These are phyloP conservation scores for Hemichromis elongatus DNA, from an alignment of 2,113 vertebrate species.

Conservation along the genomic window DNA sequence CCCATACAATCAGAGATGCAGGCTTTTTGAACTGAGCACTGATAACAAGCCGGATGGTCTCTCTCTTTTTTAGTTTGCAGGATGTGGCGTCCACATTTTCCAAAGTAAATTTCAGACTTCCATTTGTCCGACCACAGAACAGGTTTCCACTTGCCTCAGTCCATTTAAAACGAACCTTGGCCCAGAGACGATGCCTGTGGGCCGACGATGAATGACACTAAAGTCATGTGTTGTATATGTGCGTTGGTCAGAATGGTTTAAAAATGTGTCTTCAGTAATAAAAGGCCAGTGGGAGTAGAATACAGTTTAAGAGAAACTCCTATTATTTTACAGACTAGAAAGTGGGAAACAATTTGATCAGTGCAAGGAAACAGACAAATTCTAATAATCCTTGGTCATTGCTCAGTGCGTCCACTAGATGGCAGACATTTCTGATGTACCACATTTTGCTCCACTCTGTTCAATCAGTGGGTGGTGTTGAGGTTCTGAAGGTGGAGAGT, in stretches of 20 bases:
- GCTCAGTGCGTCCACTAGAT: constrained; percentile 37
- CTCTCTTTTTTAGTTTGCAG: neutral
- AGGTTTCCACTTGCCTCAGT: neutral
- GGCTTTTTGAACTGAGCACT: neutral
- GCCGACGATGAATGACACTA: neutral
- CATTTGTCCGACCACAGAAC: neutral
- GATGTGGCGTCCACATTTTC: neutral
- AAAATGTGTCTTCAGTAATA: neutral
- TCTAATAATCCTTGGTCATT: neutral
- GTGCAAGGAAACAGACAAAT: neutral
- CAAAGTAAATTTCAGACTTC: neutral
- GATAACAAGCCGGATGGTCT: neutral
- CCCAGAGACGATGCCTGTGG: neutral
- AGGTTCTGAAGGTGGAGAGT: neutral
- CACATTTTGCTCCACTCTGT: neutral
- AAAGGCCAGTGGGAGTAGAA: neutral
- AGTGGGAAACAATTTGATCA: neutral
- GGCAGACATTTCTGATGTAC: constrained; percentile 25
- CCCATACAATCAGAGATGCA: neutral
- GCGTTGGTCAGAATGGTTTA: neutral
- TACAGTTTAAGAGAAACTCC: neutral
- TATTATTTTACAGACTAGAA: neutral
- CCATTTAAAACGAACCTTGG: neutral
- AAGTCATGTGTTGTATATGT: neutral
- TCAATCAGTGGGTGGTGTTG: neutral